These are phyloP conservation scores for Phainopepla nitens DNA, from an alignment of 2,113 vertebrate species.

Conservation along the genomic window DNA sequence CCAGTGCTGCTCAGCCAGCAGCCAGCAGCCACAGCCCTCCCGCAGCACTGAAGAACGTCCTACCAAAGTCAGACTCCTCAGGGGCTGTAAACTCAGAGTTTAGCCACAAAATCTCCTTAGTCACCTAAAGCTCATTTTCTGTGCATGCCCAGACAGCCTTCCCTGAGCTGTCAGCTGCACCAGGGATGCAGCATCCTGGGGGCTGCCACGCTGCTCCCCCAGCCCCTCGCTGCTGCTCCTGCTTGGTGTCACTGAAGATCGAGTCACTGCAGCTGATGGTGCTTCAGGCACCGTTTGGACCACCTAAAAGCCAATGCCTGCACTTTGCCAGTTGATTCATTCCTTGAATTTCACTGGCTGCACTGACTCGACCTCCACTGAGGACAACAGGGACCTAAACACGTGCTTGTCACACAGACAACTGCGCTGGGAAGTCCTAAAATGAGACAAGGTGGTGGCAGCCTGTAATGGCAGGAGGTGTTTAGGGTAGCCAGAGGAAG, in stretches of 20 bases:
- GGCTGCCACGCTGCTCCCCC: background rate
- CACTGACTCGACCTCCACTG: background rate
- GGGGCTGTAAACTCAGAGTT: background rate
- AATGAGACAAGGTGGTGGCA: background rate
- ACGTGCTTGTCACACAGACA: background rate
- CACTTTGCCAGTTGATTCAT: background rate
- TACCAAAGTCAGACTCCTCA: background rate
- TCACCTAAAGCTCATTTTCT: constrained; percentile 32
- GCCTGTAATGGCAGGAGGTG: background rate
- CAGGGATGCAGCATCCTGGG: background rate
- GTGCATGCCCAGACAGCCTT: background rate
- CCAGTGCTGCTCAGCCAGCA: background rate
- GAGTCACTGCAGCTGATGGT: background rate
- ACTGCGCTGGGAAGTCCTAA: fast-evolving
- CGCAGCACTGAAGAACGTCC: fast-evolving
- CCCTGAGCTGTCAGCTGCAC: background rate
- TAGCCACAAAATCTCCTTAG: constrained; percentile 25
- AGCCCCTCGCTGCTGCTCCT: fast-evolving
- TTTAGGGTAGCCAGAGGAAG: background rate
- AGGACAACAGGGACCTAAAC: background rate
- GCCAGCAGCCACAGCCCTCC: background rate
- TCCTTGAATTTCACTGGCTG: background rate
- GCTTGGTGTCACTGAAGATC: background rate
- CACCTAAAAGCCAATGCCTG: background rate
- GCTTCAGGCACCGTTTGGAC: background rate